Evolutionary conservation across 2,888 invertebrate species (phyloP).

Genomic region (Hirtodrosophila histrioides): DNA sequence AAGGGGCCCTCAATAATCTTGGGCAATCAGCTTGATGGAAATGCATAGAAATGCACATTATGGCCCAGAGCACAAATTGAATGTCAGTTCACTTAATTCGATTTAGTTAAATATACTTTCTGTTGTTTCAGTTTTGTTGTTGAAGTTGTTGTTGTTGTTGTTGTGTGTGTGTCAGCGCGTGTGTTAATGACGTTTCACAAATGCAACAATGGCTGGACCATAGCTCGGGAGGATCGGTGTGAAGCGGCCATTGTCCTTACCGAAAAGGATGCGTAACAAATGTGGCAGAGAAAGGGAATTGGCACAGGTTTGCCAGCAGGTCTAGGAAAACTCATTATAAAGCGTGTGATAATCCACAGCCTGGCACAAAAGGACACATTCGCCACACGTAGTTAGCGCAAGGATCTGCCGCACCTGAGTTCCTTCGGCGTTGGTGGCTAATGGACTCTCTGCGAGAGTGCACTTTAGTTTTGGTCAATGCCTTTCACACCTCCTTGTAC

Average conservation of each 20-base stretch:
- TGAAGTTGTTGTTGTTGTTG: slow-evolving; percentile 24
- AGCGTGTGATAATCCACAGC: slow-evolving; percentile 79
- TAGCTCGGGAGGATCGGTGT: slow-evolving; percentile 24
- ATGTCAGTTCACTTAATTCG: slow-evolving; percentile 68
- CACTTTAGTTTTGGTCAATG: slow-evolving; percentile 75
- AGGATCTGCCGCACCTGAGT: slow-evolving; percentile 38
- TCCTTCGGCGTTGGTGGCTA: slow-evolving; percentile 69
- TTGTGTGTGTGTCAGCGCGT: slow-evolving; percentile 45
- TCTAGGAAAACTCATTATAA: slow-evolving; percentile 67
- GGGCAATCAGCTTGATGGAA: slow-evolving; percentile 32
- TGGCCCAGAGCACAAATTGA: slow-evolving; percentile 62
- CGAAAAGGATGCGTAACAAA: slow-evolving; percentile 65
- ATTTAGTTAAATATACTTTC: slow-evolving; percentile 67
- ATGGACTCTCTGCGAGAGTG: slow-evolving; percentile 51
- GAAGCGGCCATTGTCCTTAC: slow-evolving; percentile 48
- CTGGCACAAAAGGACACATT: slow-evolving; percentile 67
- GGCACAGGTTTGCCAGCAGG: slow-evolving; percentile 77
- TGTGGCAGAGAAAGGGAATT: slow-evolving; percentile 55
- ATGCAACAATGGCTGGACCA: slow-evolving; percentile 35
- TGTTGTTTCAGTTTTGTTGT: slow-evolving; percentile 5
- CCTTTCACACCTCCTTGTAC: slow-evolving; percentile 67
- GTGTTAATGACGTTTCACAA: slow-evolving; percentile 66
- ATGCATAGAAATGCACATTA: slow-evolving; percentile 31
- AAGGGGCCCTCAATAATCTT: slow-evolving; percentile 8
- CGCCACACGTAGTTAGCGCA: slow-evolving; percentile 80